phyloP scores from a whole-genome alignment of 2,113 vertebrate species.

The Picathartes gymnocephalus region DNA sequence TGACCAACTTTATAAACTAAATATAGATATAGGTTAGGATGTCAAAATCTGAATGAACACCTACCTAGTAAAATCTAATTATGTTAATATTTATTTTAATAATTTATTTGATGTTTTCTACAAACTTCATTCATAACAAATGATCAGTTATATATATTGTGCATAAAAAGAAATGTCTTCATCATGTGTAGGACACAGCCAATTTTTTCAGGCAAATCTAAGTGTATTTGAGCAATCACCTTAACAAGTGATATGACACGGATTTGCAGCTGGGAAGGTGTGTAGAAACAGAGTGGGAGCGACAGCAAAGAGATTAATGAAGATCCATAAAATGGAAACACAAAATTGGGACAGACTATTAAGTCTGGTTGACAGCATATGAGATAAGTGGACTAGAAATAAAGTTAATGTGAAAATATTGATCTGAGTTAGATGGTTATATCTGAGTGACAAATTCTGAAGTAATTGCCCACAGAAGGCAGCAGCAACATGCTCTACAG shows the following conservation, averaged over 20 bases:
- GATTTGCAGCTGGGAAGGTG: background rate
- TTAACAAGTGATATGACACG: background rate
- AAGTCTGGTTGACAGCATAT: background rate
- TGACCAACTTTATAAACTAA: background rate
- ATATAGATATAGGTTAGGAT: background rate
- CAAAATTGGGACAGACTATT: background rate
- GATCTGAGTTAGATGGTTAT: background rate
- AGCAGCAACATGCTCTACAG: background rate
- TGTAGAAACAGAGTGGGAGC: background rate
- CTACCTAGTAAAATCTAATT: background rate
- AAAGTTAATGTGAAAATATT: constrained; percentile 7
- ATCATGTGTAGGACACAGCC: background rate
- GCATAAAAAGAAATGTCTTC: background rate
- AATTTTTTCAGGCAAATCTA: background rate
- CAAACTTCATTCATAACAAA: background rate
- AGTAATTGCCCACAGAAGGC: background rate
- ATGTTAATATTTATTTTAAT: background rate
- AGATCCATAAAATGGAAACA: background rate
- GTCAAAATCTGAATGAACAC: background rate
- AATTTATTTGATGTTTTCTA: background rate
- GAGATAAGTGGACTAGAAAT: constrained; percentile 1
- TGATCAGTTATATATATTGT: background rate
- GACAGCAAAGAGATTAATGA: background rate
- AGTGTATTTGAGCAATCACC: background rate
- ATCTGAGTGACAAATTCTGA: background rate